Base-by-base conservation (phyloP, 2,113 vertebrate species). In the Rhegmatorhina hoffmannsi region DNA sequence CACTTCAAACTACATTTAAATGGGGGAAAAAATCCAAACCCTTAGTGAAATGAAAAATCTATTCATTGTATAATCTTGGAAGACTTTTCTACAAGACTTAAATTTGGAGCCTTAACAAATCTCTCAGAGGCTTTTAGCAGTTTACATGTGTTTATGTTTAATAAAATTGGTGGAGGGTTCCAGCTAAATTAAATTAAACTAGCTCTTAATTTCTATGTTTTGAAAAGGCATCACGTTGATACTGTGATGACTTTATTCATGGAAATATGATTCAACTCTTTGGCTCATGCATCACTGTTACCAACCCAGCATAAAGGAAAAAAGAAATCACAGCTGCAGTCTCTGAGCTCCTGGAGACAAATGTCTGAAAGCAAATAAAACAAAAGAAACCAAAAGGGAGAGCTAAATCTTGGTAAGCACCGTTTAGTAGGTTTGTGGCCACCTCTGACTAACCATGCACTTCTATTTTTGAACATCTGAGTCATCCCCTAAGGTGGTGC, bases 151-250 rank as follows among this genome's bases (percentile, higher is more conserved):
- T 94, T 96, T 96, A 93, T 82, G 56, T 90, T 95, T 87, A 96
- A 96, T 89, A 92, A 92, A 95, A 93, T 88, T 58, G 46, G 90
- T 81, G 34, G 62, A 84, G 20, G 40, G 73, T 87, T 96, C 93
- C 90, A 95, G 88, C 58, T 68, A 95, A 96, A 95, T 90, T 89
- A 88, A 96, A 92, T 96, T 92, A 95, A 96, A 92, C 92, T 86
- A 92, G 77, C 34, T 92, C 86, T 93, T 93, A 96, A 94, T 92
- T 89, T 90, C 66, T 64, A 5, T 94, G 77, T 96, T 97, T 95
- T 95, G 89, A 95, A 92, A 95, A 94, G 89, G 56, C 92, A 95
- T 78, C 86, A 84, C 0, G 3, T 84, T 96, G 95, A 89, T 92
- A 87, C 66, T 1, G 4, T 64, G 58, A 85, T 95, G 94, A 92